These are phyloP conservation scores for Pristionchus pacificus DNA, from an alignment of 1,140 invertebrate genomes.

Conservation along the genomic window DNA sequence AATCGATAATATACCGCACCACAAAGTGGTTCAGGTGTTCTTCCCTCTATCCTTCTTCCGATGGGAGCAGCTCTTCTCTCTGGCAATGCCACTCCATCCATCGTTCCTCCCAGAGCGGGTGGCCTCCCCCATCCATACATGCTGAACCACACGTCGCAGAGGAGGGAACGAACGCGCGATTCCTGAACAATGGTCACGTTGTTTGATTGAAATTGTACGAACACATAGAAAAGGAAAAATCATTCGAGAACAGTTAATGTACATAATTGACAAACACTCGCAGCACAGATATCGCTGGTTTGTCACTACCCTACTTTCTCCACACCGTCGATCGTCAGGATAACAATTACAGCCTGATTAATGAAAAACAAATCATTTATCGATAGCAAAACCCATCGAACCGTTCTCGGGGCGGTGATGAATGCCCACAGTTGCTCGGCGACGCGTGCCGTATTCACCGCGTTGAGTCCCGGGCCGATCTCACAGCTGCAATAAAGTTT, in stretches of 20 bases:
- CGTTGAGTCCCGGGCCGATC: slow-evolving; percentile 5
- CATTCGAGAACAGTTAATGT: no score
- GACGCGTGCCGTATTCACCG: slow-evolving; percentile 8
- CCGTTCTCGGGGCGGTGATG: slow-evolving; percentile 4
- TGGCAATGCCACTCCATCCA: slow-evolving; percentile 4
- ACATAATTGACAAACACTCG: no score
- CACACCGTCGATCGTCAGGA: no score
- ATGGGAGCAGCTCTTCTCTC: slow-evolving; percentile 1
- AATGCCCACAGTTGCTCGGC: slow-evolving; percentile 21
- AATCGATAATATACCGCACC: slow-evolving; percentile 9
- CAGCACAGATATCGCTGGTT: no score
- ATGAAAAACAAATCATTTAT: no score
- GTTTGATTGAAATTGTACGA: not conserved
- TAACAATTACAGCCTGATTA: no score
- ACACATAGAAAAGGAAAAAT: slow-evolving; percentile 3
- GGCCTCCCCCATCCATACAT: slow-evolving; percentile 18
- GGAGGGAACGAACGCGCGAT: slow-evolving; percentile 1
- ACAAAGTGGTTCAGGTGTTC: slow-evolving; percentile 1
- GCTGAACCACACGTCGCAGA: slow-evolving; percentile 22
- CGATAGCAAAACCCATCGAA: not conserved
- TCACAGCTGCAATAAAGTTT: slow-evolving; percentile 15
- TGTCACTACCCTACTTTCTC: no score
- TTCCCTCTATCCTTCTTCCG: slow-evolving; percentile 6
- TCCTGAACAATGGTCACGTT: slow-evolving; percentile 12
- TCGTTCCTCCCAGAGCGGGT: slow-evolving; percentile 1